Evolutionary conservation across 2,113 vertebrate genomes (phyloP).

Genomic region (Phalacrocorax carbo): DNA sequence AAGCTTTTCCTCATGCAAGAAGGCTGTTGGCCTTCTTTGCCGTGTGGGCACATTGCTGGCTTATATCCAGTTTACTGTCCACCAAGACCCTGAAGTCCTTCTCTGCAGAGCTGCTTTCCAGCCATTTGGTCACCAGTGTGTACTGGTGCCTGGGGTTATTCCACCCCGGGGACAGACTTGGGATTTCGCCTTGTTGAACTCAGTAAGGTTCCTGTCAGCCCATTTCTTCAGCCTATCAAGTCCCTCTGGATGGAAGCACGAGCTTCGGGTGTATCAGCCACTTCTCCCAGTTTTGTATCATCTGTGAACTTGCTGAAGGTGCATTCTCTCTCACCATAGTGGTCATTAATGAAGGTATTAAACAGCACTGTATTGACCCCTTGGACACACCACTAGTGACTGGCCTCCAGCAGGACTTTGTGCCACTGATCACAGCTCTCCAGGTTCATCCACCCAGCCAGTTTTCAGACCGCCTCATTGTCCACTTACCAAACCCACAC

Average conservation of each 20-base stretch:
- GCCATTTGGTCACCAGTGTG: not conserved
- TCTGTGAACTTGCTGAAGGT: not conserved
- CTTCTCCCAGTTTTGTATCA: not conserved
- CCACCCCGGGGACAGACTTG: not conserved
- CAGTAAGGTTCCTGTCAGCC: not conserved
- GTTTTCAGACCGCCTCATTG: not conserved
- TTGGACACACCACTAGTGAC: not conserved
- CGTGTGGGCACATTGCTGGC: rapidly evolving
- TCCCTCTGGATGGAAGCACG: not conserved
- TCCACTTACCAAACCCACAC: too few relatives aligned
- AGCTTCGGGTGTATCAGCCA: not conserved
- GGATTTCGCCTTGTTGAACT: not conserved
- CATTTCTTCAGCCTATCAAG: not conserved
- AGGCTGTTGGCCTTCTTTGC: not conserved
- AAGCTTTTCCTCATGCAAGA: not conserved
- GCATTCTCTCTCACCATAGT: not conserved
- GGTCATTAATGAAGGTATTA: not conserved
- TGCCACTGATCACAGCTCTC: not conserved
- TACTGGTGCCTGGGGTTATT: not conserved
- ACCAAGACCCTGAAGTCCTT: not conserved
- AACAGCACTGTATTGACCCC: not conserved
- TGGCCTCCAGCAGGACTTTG: not conserved
- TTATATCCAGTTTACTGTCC: not conserved
- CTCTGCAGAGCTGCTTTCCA: not conserved
- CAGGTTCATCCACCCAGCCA: too few relatives aligned